A percentile compares a stretch with the other conserved stretches of the same genome.
Conservation (phyloP, 2,797 vertebrate species). For the Cercopithecus petaurista region DNA sequence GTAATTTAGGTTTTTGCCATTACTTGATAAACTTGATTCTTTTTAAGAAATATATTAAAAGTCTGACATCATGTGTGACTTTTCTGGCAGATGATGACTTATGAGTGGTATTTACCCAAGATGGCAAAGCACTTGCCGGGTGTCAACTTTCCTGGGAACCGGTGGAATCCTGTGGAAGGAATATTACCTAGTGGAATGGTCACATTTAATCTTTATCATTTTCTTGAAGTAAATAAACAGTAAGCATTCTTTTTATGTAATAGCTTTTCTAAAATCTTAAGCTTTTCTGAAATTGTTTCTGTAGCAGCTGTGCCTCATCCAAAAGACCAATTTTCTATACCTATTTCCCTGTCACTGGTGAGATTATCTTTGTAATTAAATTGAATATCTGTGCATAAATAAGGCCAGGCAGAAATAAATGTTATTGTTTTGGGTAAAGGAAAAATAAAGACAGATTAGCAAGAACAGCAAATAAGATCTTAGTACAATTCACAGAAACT, state of each 20-base stretch:
- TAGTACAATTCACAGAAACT: conserved; percentile 75
- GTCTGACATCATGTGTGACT: neutral
- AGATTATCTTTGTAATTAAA: conserved; percentile 88
- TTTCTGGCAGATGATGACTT: conserved; percentile 96
- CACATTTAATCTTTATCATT: conserved; percentile 94
- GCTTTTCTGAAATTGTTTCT: conserved; percentile 82
- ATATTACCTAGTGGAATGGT: conserved; percentile 85
- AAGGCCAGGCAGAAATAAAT: conserved; percentile 81
- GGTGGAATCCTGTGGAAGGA: conserved; percentile 91
- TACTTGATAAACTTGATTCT: conserved; percentile 17
- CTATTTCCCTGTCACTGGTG: conserved; percentile 77
- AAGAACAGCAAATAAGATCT: conserved; percentile 77
- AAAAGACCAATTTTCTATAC: conserved; percentile 84
- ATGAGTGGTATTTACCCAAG: conserved; percentile 95
- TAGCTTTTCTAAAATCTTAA: conserved; percentile 81
- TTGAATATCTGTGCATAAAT: conserved; percentile 83
- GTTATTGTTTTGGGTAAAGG: conserved; percentile 76
- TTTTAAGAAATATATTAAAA: conserved; percentile 24
- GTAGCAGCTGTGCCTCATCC: conserved; percentile 82
- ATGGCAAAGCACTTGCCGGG: conserved; percentile 91
- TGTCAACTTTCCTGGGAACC: conserved; percentile 91
- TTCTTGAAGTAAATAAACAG: conserved; percentile 94
- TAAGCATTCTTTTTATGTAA: conserved; percentile 87
- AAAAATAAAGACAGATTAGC: conserved; percentile 75
- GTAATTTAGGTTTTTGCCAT: neutral